Conservation (phyloP, 2,888 invertebrate genomes). For the Sphaerophoria rueppellii region DNA sequence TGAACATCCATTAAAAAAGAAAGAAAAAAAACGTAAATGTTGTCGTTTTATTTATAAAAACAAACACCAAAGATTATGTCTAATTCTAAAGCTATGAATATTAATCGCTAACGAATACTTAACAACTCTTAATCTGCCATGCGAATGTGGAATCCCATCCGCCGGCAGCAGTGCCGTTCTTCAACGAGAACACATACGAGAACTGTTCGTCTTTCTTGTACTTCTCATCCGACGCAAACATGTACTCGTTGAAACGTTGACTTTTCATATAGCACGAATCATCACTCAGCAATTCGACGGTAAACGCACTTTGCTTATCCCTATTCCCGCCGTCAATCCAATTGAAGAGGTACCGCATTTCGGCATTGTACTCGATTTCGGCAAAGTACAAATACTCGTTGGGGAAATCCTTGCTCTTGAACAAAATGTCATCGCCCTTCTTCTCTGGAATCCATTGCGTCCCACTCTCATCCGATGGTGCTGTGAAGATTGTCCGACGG, state of each 20-base stretch:
- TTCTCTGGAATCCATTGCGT: slow-evolving; percentile 13
- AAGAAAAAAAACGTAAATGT: no score
- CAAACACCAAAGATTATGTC: no score
- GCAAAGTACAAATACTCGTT: slow-evolving; percentile 21
- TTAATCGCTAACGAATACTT: no score
- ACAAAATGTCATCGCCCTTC: slow-evolving; percentile 15
- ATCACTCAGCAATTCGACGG: slow-evolving; percentile 7
- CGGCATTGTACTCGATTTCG: slow-evolving; percentile 7
- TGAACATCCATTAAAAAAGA: no score
- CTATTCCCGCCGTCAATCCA: slow-evolving; percentile 29
- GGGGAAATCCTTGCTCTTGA: slow-evolving; percentile 5
- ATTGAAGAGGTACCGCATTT: slow-evolving; percentile 26
- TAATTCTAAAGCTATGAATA: no score
- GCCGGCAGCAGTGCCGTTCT: neutral
- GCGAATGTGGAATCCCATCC: slow-evolving; percentile 4
- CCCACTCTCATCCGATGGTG: neutral
- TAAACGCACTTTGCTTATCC: slow-evolving; percentile 35
- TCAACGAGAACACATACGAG: slow-evolving; percentile 30
- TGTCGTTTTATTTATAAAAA: no score
- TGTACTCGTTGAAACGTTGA: slow-evolving; percentile 10
- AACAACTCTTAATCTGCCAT: slow-evolving; percentile 28
- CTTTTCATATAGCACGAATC: slow-evolving; percentile 22
- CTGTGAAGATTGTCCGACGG: slow-evolving; percentile 18
- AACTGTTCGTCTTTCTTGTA: neutral
- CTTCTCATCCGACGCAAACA: slow-evolving; percentile 12